phyloP scores from a whole-genome alignment of 2,888 invertebrate genomes.

The Orchestes rusci region DNA sequence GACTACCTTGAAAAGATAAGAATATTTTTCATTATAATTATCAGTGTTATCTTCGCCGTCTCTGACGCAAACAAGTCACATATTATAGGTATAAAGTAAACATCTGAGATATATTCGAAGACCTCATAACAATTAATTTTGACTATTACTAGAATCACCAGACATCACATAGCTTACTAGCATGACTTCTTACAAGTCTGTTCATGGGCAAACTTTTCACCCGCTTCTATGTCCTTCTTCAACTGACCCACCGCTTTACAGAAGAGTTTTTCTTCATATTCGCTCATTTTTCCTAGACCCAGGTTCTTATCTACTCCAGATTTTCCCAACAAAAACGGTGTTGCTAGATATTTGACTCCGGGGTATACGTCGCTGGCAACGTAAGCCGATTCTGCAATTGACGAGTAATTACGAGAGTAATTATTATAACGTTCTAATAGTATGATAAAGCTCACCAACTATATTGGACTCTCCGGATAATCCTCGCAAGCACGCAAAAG shows the following conservation, averaged over 20 bases:
- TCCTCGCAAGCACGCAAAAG: conserved; percentile 68
- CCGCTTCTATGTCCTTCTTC: conserved; percentile 84
- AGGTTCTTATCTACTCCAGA: conserved; percentile 85
- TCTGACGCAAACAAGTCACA: too few relatives aligned
- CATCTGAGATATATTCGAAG: too few relatives aligned
- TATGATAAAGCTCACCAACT: conserved; percentile 12
- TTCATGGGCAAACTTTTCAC: conserved; percentile 68
- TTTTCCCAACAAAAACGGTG: conserved; percentile 77
- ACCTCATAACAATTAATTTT: too few relatives aligned
- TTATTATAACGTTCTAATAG: background rate
- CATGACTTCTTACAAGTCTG: conserved; percentile 1
- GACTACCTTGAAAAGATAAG: too few relatives aligned
- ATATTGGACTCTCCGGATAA: conserved; percentile 63
- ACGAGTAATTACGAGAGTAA: too few relatives aligned
- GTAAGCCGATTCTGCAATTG: conserved; percentile 86
- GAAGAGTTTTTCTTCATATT: conserved; percentile 71
- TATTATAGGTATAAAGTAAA: too few relatives aligned
- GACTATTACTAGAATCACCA: too few relatives aligned
- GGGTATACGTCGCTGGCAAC: conserved; percentile 66
- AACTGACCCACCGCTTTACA: conserved; percentile 82
- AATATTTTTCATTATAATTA: too few relatives aligned
- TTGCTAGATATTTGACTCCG: conserved; percentile 84
- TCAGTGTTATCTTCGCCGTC: too few relatives aligned
- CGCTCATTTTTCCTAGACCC: conserved; percentile 74
- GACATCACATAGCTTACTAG: too few relatives aligned